Base-by-base conservation (phyloP, 2,797 vertebrate species). In the Helostoma temminkii region DNA sequence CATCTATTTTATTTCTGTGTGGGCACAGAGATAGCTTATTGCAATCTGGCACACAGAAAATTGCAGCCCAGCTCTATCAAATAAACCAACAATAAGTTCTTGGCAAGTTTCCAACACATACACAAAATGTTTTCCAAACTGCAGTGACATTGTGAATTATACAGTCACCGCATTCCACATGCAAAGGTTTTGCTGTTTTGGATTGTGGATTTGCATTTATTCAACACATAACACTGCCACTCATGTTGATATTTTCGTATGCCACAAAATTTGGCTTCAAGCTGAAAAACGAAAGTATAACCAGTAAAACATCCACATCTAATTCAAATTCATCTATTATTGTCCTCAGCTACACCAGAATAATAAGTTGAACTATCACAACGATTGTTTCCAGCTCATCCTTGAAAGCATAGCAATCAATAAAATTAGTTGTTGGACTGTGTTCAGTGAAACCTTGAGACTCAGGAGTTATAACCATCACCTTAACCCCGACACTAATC, bases 1-100 rank as follows among this genome's bases (percentile, higher is more conserved):
- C 47, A 45, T 22, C 30, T 19, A 45, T 57, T 69, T 65, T 19
- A 57, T 73, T 22, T 60, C 26, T n/a, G 22, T 42, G 59, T 30
- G n/a, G 62, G 30, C 2, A n/a, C 14, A 53, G 26, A 61, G 39
- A 59, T 58, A 9, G 30, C n/a, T 34, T 28, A 50, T 26, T 78
- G 39, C 54, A 67, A 48, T 6, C 11, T 9, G n/a, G 46, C 32
- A 22, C 19, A 32, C n/a, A 41, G 49, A 49, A 49, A 54, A 22
- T 3, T 26, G n/a, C 1, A 6, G 18, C 32, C 37, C 36, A 46
- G 39, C 24, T 52, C 37, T 19, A 9, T 57, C 24, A 52, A 3
- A 41, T 63, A 18, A 24, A 57, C 16, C 19, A 57, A 21, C 39
- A 62, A 37, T 56, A 50, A 18, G 32, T 15, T 14, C 41, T 8